Conservation (phyloP, 2,888 invertebrate genomes). For the Temnothorax unifasciatus region DNA sequence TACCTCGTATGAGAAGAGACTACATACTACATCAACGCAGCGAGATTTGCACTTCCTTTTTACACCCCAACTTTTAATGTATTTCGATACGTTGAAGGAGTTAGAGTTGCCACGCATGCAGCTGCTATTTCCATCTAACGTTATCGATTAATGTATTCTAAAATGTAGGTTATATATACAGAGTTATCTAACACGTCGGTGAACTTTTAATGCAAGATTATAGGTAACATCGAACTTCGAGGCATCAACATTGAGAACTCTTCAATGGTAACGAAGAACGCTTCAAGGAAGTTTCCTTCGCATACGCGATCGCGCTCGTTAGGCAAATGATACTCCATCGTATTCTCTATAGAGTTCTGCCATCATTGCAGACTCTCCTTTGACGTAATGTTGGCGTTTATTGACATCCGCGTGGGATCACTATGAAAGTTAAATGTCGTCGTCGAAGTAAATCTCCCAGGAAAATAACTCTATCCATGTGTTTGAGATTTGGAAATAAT, state of each 20-base stretch:
- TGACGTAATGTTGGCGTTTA: slow-evolving; percentile 19
- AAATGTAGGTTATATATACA: slow-evolving; percentile 24
- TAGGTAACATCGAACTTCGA: slow-evolving; percentile 17
- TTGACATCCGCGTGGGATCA: slow-evolving; percentile 1
- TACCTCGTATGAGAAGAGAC: neutral
- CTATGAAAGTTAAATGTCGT: slow-evolving; percentile 19
- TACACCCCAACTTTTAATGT: slow-evolving; percentile 34
- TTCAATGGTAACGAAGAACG: slow-evolving; percentile 15
- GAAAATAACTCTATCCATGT: neutral
- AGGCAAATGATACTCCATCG: slow-evolving; percentile 29
- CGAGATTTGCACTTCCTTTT: slow-evolving; percentile 8
- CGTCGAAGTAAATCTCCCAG: neutral
- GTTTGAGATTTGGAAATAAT: neutral
- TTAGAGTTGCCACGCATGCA: neutral
- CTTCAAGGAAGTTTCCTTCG: slow-evolving; percentile 20
- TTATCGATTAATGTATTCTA: slow-evolving; percentile 39
- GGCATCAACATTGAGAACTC: slow-evolving; percentile 17
- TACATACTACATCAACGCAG: neutral
- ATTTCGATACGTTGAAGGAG: neutral
- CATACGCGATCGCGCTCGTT: slow-evolving; percentile 22
- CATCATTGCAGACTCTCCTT: slow-evolving; percentile 15
- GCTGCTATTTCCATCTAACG: slow-evolving; percentile 14
- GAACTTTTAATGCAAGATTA: slow-evolving; percentile 44
- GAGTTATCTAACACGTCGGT: neutral
- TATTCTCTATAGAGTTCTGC: slow-evolving; percentile 7